Evolutionary conservation across 2,113 vertebrate genomes (phyloP).

Genomic region (Psophia crepitans): DNA sequence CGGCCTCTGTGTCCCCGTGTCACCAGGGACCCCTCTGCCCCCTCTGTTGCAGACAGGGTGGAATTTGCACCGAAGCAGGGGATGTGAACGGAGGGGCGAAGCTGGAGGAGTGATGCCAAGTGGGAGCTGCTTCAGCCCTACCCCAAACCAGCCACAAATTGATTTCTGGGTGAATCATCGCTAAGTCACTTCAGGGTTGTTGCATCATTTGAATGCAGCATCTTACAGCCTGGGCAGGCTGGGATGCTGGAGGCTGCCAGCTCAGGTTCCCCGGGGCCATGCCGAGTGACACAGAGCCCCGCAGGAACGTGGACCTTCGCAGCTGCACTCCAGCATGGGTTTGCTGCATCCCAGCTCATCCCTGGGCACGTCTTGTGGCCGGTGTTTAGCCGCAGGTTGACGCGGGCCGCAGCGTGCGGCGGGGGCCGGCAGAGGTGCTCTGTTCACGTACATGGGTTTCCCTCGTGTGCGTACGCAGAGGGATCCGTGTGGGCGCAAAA

Average conservation of each 20-base stretch:
- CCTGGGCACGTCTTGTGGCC: background rate
- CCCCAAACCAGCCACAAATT: background rate
- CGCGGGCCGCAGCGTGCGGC: rapidly evolving
- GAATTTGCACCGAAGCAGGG: background rate
- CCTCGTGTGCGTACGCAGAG: rapidly evolving
- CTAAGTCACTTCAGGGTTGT: background rate
- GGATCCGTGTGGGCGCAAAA: background rate
- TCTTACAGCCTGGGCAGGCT: background rate
- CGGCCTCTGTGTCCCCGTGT: background rate
- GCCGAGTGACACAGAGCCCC: background rate
- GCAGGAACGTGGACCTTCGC: background rate
- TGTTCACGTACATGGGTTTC: rapidly evolving
- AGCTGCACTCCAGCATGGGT: rapidly evolving
- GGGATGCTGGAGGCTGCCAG: background rate
- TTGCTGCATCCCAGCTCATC: background rate
- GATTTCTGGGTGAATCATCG: background rate
- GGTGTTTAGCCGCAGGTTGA: background rate
- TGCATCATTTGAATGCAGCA: background rate
- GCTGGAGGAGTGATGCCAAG: rapidly evolving
- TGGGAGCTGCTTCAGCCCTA: background rate
- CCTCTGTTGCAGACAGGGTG: background rate
- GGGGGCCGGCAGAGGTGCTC: background rate
- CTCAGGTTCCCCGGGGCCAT: background rate
- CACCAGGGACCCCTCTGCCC: background rate
- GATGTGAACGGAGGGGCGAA: background rate